Percentiles rank a stretch among this genome's conserved stretches.
These are phyloP conservation scores for Rhabdophis nuchalis DNA, from an alignment of 2,797 vertebrate species.

Conservation along the genomic window DNA sequence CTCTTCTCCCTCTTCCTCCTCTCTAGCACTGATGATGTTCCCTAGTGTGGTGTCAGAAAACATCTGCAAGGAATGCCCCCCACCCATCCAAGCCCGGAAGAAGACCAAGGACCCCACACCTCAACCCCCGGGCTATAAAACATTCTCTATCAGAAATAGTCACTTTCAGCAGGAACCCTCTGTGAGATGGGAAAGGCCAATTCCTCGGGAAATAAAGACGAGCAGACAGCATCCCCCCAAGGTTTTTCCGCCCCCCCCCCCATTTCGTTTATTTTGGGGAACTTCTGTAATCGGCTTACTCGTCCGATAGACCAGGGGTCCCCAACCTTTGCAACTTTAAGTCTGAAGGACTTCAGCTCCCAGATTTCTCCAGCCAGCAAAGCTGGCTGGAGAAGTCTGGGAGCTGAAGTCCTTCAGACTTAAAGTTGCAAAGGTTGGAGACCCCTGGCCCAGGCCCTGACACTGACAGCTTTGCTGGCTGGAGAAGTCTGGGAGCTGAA, in stretches of 20 bases:
- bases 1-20: too few species aligned
- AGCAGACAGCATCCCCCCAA: neutral
- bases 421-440: too few species aligned
- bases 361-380: too few species aligned
- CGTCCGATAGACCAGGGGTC: neutral
- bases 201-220: neutral
- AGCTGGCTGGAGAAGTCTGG: too few species aligned
- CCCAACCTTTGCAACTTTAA: too few species aligned
- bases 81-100: neutral
- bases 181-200: accelerated
- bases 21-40: neutral
- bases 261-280: neutral
- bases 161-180: neutral
- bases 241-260: neutral
- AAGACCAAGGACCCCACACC: neutral
- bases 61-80: neutral
- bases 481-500: too few species aligned
- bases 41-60: neutral
- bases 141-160: neutral
- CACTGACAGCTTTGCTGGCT: too few species aligned
- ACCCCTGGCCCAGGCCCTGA: too few species aligned
- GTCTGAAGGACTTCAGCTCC: too few species aligned
- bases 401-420: too few species aligned
- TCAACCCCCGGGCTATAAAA: neutral
- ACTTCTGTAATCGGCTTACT: neutral